Base-by-base conservation (phyloP, 1,140 invertebrate genomes). In the Ceratina australensis region DNA sequence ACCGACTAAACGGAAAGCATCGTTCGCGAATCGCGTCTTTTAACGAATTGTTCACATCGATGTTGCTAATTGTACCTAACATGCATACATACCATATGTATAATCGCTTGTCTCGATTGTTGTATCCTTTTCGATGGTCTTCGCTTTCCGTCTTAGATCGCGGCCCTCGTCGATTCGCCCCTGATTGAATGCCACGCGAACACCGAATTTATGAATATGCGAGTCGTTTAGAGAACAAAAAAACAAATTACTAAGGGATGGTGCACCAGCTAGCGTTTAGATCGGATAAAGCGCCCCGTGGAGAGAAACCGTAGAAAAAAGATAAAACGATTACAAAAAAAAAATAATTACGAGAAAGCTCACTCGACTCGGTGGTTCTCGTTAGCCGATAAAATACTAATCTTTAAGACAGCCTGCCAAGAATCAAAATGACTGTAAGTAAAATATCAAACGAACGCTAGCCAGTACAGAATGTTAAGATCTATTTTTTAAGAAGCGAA, bases 401-500 rank as follows among this genome's bases (percentile, higher is more conserved):
- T 73, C 80, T 77, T 79, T 81, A 84, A 81, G 83, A 72, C 78
- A 88, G 81, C 86, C 83, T 86, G 88, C 82, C 85, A 84, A 81
- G 83, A 89, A 90, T 87, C 84, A 89, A 89, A 87, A 87, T 75
- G 33, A 84, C 72, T 79, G 72, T 81, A 82, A 81, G 72, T 81
- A 82, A 81, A 87, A 85, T 83, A 84, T 84, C 78, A 79, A 81
- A 81, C 72, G 79, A 82, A 86, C 76, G 79, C 59, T 87, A 89
- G 87, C 82, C 85, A 87, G 82, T 83, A 86, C 86, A 87, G 87
- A 89, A 87, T 89, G 87, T 82, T 87, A 91, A 92, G 90, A 91
- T 91, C 91, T 92, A 92, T 91, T 92, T 92, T 92, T 92, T 92
- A 92, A 92, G 90, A 91, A 86, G 88, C 90, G 88, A 91, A 90